A percentile compares a stretch with the other conserved stretches of the same genome.
These are phyloP conservation scores for Willowsia nigromaculata DNA, from an alignment of 2,888 invertebrate species.

Conservation along the genomic window DNA sequence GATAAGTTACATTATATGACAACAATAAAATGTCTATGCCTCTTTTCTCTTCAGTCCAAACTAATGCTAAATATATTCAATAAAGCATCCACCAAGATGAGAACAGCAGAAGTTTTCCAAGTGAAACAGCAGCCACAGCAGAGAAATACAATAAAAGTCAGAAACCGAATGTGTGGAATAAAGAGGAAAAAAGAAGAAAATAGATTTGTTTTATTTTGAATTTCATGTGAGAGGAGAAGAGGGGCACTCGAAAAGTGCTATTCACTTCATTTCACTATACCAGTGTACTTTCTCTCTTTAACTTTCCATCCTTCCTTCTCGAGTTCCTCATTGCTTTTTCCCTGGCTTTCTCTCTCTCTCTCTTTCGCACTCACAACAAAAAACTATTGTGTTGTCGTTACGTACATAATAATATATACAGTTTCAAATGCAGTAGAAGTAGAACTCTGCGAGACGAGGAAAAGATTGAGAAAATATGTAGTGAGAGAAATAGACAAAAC, in stretches of 20 bases:
- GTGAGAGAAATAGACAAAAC: constrained; percentile 17
- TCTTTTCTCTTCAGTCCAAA: not conserved
- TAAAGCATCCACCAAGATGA: not conserved
- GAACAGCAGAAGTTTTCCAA: constrained; percentile 46
- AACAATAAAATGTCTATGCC: not conserved
- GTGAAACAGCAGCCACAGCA: not conserved
- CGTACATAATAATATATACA: constrained; percentile 19
- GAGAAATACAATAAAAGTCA: constrained; percentile 65
- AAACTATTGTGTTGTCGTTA: constrained; percentile 45
- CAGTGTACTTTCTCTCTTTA: not conserved
- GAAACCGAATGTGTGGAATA: constrained; percentile 56
- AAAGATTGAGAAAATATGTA: constrained; percentile 34
- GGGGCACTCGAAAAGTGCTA: constrained; percentile 27
- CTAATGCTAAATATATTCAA: constrained; percentile 46
- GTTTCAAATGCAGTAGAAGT: constrained; percentile 35
- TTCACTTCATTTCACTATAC: constrained; percentile 31
- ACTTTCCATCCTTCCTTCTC: not conserved
- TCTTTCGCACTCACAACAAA: not conserved
- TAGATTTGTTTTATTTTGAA: constrained; percentile 70
- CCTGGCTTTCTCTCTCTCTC: not conserved
- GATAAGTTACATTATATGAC: not conserved
- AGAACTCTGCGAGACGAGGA: constrained; percentile 7
- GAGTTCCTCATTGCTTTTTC: not conserved
- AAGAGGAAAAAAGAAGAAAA: constrained; percentile 41
- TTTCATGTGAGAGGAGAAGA: constrained; percentile 47